Percentiles rank a stretch among this genome's conserved stretches.
Evolutionary conservation across 2,888 invertebrate genomes (phyloP).

Genomic region (Pristionchus entomophagus): DNA sequence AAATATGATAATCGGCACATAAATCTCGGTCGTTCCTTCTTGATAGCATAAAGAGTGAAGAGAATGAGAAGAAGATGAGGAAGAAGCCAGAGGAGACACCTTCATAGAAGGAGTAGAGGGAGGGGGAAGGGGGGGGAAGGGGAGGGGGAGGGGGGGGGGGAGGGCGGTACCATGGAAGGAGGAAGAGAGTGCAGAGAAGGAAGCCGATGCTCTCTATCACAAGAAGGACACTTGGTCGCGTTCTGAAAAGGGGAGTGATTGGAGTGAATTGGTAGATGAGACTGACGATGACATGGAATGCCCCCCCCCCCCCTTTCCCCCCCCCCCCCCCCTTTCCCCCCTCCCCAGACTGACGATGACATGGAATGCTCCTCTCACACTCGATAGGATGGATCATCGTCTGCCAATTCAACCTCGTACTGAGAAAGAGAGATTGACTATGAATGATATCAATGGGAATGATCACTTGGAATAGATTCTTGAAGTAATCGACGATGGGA

Average conservation of each 20-base stretch:
- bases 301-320: slow-evolving; percentile 7
- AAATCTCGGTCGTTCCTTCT: slow-evolving; percentile 60
- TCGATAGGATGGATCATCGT: slow-evolving; percentile 18
- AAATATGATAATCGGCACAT: slow-evolving; percentile 60
- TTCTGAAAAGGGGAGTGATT: slow-evolving; percentile 29
- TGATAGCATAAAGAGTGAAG: slow-evolving; percentile 57
- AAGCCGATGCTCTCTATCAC: slow-evolving; percentile 10
- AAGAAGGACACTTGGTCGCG: background rate
- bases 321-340: too few species aligned
- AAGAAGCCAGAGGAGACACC: slow-evolving; percentile 44
- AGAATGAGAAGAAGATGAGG: slow-evolving; percentile 56
- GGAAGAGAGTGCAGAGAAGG: background rate
- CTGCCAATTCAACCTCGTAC: slow-evolving; percentile 41
- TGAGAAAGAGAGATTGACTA: background rate
- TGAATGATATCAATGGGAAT: background rate
- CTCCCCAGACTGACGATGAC: background rate
- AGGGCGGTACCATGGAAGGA: slow-evolving; percentile 36
- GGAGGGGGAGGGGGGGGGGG: background rate
- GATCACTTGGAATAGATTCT: slow-evolving; percentile 37
- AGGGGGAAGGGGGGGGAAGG: background rate
- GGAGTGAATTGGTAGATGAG: too few species aligned
- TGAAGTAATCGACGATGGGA: slow-evolving; percentile 42
- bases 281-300: slow-evolving; percentile 36
- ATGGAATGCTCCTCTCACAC: slow-evolving; percentile 34
- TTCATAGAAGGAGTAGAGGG: background rate